phyloP scores from a whole-genome alignment of 64 coral and sea anemone genomes.

The Orbicella faveolata region DNA sequence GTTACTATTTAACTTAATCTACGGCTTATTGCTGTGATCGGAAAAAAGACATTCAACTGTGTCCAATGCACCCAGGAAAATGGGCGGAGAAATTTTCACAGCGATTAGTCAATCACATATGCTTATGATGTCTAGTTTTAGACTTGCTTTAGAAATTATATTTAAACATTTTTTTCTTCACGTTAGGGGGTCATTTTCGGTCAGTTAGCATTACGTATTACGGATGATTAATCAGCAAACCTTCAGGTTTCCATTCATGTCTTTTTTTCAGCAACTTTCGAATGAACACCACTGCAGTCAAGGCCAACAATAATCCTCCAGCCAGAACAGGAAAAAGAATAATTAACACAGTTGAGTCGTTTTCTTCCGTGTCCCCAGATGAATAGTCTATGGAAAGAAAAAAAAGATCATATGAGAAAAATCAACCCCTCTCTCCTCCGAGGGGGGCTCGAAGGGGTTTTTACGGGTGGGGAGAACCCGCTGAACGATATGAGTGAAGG shows the following conservation, averaged over 20 bases:
- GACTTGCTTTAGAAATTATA: neutral
- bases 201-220: neutral
- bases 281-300: neutral
- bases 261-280: neutral
- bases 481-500: no score
- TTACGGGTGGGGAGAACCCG: neutral
- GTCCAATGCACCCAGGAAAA: no score
- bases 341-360: neutral
- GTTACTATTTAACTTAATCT: no score
- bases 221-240: neutral
- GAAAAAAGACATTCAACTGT: no score
- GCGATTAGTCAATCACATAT: no score
- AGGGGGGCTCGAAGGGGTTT: neutral
- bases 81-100: no score
- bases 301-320: neutral
- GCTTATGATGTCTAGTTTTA: neutral
- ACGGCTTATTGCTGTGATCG: no score
- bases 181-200: neutral
- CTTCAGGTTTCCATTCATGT: neutral
- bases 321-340: slow-evolving; percentile 12
- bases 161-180: neutral
- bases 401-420: neutral
- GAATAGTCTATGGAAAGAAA: neutral
- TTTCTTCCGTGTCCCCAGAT: neutral
- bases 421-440: neutral